A percentile compares a stretch with the other conserved stretches of the same genome.
These are phyloP conservation scores for Argyresthia goedartella DNA, from an alignment of 2,888 invertebrate genomes.

Conservation along the genomic window DNA sequence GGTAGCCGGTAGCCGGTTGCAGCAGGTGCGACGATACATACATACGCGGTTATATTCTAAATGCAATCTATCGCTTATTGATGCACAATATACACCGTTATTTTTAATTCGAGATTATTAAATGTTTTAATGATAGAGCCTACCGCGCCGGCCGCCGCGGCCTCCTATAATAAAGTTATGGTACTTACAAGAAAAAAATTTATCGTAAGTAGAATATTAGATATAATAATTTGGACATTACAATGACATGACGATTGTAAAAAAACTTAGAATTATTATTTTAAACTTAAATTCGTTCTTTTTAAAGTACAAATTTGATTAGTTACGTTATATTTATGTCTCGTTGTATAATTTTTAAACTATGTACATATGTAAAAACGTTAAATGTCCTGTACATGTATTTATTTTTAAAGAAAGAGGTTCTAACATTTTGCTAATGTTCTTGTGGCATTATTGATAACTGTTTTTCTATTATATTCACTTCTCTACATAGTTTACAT, in stretches of 20 bases:
- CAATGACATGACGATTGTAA: conserved; percentile 26
- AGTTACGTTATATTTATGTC: conserved; percentile 47
- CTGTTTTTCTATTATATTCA: background rate
- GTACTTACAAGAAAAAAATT: conserved; percentile 52
- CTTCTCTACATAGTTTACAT: background rate
- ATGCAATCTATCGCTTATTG: background rate
- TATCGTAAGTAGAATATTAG: conserved; percentile 60
- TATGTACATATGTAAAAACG: conserved; percentile 68
- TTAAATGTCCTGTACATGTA: conserved; percentile 52
- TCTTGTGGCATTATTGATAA: background rate
- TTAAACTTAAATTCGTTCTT: conserved; percentile 36
- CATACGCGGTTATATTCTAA: background rate
- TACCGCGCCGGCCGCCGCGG: conserved; percentile 25
- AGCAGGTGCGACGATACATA: background rate
- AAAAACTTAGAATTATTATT: conserved; percentile 33
- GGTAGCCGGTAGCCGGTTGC: too few relatives aligned
- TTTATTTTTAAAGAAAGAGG: conserved; percentile 60
- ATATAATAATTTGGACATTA: conserved; percentile 38
- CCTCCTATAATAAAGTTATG: conserved; percentile 27
- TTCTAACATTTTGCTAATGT: conserved; percentile 32
- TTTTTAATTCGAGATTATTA: background rate
- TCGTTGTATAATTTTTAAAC: conserved; percentile 51
- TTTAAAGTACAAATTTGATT: conserved; percentile 64
- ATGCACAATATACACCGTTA: background rate
- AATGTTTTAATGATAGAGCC: background rate